Base-by-base conservation (phyloP, 2,888 invertebrate genomes). In the Beris morrisii region DNA sequence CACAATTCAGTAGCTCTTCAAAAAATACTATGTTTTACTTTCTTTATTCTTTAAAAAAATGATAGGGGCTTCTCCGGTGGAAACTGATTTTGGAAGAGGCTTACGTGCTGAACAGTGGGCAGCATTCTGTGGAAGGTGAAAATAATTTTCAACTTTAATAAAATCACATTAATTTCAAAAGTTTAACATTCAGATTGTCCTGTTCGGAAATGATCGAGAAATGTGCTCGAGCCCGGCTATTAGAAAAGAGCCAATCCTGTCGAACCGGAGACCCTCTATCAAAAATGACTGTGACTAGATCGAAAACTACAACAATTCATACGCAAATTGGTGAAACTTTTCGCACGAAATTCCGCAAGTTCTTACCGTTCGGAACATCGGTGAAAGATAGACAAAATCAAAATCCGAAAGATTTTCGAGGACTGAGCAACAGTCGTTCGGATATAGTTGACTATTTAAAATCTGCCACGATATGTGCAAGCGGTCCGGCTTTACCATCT, bases 81-180 rank as follows among this genome's bases (percentile, higher is more conserved):
- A 88, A 70, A 81, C 87, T 56, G 90, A 90, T 76, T 83, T 84
- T 71, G 88, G 89, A 1, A 82, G 89, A 56, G 87, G 88, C 12
- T 79, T 89, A 53, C 83, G 88, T 67, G 88, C 91, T 0, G 87
- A 88, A 73, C 89, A 90, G 77, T 91, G 90, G 90, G 90, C 90
- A 2, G 80, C 87, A 70, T 88, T 86, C 76, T 90, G 89, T 75
- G 89, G 90, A 11, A 83, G 90, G 53, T 71, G 57, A 65, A 28
- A 15, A 9, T 52, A 12, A 11, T 44, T 7, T 15, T 15, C 50
- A 43, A 13, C 15, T 54, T 50, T 15, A 50, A 55, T 13, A 53
- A 45, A 58, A 44, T n/a, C 13, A 15, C 13, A 12, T 54, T 53
- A 28, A 13, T 63, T 64, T 45, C 13, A 22, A 22, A 22, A 1